Conservation (phyloP, 64 coral and sea anemone genomes). For the Porites lutea region DNA sequence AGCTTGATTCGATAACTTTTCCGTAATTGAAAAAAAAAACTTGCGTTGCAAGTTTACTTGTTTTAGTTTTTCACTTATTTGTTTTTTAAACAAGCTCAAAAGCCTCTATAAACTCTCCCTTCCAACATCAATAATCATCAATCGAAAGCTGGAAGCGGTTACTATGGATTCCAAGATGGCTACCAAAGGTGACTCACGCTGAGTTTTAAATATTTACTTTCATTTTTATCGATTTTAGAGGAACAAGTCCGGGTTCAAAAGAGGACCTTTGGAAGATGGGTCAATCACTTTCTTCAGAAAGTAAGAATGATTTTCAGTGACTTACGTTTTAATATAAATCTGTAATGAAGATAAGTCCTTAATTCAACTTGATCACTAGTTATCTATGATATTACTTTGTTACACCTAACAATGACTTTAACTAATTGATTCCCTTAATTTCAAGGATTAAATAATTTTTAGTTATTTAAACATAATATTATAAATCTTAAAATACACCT, state of each 20-base stretch:
- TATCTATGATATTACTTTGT: too few species aligned
- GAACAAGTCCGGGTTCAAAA: constrained; percentile 87
- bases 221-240: constrained; percentile 38
- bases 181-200: background rate
- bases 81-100: background rate
- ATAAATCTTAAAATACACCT: too few species aligned
- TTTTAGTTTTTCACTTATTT: background rate
- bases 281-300: constrained; percentile 78
- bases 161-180: constrained; percentile 47
- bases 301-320: constrained; percentile 31
- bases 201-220: background rate
- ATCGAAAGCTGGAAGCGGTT: background rate
- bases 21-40: background rate
- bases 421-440: too few species aligned
- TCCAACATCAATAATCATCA: background rate
- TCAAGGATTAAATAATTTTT: too few species aligned
- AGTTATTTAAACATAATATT: too few species aligned
- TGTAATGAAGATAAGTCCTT: too few species aligned
- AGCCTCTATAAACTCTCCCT: background rate
- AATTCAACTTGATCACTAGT: background rate
- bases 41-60: background rate
- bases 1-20: background rate
- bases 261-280: constrained; percentile 91
- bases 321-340: background rate
- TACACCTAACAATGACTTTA: too few species aligned